A percentile compares a stretch with the other conserved stretches of the same genome.
These are phyloP conservation scores for Melanotaenia duboulayi DNA, from an alignment of 2,113 vertebrate species.

Conservation along the genomic window DNA sequence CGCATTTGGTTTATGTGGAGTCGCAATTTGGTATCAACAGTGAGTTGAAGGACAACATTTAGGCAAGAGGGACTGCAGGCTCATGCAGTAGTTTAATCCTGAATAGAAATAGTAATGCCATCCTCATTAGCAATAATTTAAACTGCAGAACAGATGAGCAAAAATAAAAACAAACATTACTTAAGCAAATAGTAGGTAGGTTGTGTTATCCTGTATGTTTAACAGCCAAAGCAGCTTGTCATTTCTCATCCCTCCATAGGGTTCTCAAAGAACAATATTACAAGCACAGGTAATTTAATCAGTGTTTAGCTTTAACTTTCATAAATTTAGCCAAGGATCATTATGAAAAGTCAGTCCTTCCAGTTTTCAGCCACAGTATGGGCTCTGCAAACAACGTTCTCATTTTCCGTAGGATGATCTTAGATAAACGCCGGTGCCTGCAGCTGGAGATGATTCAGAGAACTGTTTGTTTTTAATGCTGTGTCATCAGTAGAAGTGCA, in stretches of 20 bases:
- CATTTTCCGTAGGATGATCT: conserved; percentile 41
- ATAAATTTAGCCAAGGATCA: conserved; percentile 32
- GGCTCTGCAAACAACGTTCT: conserved; percentile 37
- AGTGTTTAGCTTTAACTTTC: conserved; percentile 53
- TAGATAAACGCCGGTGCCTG: conserved; percentile 30
- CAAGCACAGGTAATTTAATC: conserved; percentile 3
- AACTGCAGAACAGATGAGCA: too few species aligned
- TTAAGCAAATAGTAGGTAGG: too few species aligned
- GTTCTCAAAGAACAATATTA: not conserved
- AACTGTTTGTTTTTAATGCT: conserved; percentile 63
- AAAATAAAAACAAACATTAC: too few species aligned
- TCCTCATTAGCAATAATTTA: not conserved
- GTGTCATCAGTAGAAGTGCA: conserved; percentile 69
- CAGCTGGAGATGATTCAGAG: conserved; percentile 34
- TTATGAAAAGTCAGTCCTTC: conserved; percentile 13
- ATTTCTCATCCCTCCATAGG: not conserved
- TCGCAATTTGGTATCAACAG: not conserved
- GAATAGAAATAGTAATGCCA: not conserved
- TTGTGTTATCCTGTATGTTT: too few species aligned
- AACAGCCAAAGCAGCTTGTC: too few species aligned
- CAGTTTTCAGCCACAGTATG: conserved; percentile 16
- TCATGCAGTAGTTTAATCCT: not conserved
- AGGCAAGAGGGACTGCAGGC: not conserved
- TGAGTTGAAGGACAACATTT: not conserved
- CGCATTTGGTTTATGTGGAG: too few species aligned